Conservation (phyloP, 2,888 invertebrate species). For the Arrhopalites spinosus region DNA sequence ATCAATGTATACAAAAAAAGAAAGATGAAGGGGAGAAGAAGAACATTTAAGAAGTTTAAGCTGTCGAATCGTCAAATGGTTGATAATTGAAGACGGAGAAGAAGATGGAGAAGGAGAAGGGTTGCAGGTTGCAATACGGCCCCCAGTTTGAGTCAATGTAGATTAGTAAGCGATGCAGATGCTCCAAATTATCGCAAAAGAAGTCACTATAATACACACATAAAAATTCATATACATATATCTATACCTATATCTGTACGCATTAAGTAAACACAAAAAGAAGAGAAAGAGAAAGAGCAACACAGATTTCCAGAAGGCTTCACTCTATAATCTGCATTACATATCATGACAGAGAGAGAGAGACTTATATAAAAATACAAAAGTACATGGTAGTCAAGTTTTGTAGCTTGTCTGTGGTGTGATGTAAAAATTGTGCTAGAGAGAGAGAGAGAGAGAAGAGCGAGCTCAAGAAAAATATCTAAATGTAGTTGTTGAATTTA, state of each 20-base stretch:
- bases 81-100: slow-evolving; percentile 16
- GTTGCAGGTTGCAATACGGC: slow-evolving; percentile 25
- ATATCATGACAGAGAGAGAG: neutral
- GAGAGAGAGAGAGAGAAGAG: neutral
- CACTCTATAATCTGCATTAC: too few relatives aligned
- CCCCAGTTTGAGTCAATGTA: neutral
- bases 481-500: slow-evolving; percentile 23
- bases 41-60: neutral
- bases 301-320: slow-evolving; percentile 5
- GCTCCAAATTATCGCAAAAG: slow-evolving; percentile 11
- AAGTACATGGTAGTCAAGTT: too few relatives aligned
- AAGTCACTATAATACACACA: neutral
- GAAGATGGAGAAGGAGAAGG: slow-evolving; percentile 19
- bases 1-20: too few relatives aligned
- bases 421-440: neutral
- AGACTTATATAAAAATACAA: too few relatives aligned
- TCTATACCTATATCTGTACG: neutral
- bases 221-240: neutral
- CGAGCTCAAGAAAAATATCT: neutral
- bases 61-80: slow-evolving; percentile 18
- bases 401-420: neutral
- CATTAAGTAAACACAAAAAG: neutral
- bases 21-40: too few relatives aligned
- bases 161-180: neutral
- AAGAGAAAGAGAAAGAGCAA: neutral